Conservation (phyloP, 2,888 invertebrate genomes). For the Clitarchus hookeri region DNA sequence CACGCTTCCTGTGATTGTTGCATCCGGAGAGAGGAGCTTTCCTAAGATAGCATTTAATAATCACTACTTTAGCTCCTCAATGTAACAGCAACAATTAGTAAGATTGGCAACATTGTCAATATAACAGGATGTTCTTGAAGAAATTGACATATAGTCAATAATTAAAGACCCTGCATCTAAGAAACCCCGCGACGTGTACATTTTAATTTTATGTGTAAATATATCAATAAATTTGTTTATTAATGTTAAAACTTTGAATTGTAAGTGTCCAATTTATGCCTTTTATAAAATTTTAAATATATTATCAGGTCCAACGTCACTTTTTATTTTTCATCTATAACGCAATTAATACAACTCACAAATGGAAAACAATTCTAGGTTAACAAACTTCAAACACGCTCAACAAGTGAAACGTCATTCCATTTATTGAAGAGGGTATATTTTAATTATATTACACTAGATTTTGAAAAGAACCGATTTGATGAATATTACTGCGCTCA, state of each 20-base stretch:
- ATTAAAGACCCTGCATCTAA: not conserved
- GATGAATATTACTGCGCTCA: too few relatives aligned
- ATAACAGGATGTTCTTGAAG: not conserved
- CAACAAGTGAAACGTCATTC: too few relatives aligned
- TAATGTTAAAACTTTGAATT: not conserved
- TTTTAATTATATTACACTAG: too few relatives aligned
- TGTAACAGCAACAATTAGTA: not conserved
- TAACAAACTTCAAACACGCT: not conserved
- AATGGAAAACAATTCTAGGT: not conserved
- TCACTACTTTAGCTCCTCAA: not conserved
- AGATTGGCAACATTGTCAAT: not conserved
- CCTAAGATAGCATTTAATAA: not conserved
- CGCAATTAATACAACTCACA: not conserved
- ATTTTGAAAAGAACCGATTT: too few relatives aligned
- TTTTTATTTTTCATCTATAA: too few relatives aligned
- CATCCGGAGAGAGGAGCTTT: not conserved
- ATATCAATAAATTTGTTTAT: not conserved
- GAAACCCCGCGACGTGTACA: not conserved
- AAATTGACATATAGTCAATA: not conserved
- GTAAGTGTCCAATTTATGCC: not conserved
- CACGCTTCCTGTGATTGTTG: not conserved
- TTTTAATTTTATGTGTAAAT: not conserved
- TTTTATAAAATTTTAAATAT: not conserved
- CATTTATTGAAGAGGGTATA: too few relatives aligned
- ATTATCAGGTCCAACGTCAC: too few relatives aligned